Evolutionary conservation across 2,888 invertebrate genomes (phyloP), one percentile per base, ranked within the genome.

Genomic region (Parnassius smintheus): DNA sequence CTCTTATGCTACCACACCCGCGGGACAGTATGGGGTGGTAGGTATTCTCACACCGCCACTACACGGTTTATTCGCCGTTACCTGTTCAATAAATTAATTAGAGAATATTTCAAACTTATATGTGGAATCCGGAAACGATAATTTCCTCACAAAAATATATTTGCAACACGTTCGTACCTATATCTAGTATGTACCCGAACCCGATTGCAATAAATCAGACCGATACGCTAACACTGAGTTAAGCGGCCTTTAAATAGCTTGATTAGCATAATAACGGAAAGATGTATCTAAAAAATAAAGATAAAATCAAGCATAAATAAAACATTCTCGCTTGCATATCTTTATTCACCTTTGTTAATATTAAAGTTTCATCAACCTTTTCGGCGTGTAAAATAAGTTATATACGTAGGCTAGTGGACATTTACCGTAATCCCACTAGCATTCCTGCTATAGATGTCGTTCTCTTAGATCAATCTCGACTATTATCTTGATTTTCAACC

Each of bases 61-160:
- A 18, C 18, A 18, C 18, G 18, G 18, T 18, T 18, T 18, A 18
- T 18, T 18, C 18, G 18, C 18, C 18, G 0, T 18, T 18, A 18
- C 18, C 18, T 18, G 18, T 18, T 18, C 18, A 18, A 18, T 18
- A 18, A 18, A 18, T 18, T 18, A 35, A 35, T 35, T 7, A 35
- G 7, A 35, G 35, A 35, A 35, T 35, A 35, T 35, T 35, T 7
- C 4, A 35, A 35, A 35, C 7, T 35, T 35, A 35, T 35, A 1
- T 35, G 25, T 25, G 25, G 35, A 35, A 7, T 35, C 35, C 7
- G 7, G 7, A 35, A 35, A 35, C 12, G 10, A 12, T 12, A 11
- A 10, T 46, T 46, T 1, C 4, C 10, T 12, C n/a, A 49, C 41
- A 57, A 66, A 67, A 56, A 65, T 65, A 65, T 61, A 66, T 73